Base-by-base conservation (phyloP, 2,113 vertebrate species). In the Eolophus roseicapilla region DNA sequence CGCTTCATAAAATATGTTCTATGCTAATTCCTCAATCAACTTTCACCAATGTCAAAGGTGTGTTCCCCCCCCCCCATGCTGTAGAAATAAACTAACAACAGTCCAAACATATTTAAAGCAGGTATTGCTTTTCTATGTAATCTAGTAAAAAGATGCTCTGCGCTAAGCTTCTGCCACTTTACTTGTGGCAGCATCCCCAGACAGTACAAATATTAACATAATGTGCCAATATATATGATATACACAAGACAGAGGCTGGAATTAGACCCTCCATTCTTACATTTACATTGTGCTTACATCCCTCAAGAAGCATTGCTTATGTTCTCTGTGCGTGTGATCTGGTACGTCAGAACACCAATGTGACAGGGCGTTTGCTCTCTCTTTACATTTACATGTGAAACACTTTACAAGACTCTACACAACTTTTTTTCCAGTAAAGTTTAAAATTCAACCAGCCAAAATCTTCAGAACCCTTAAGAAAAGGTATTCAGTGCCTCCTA, bases 281-380 rank as follows among this genome's bases (percentile, higher is more conserved):
- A 3, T 39, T 62, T 52, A n/a, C 64, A 44, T 28, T 33, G 2
- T 65, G 71, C 24, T 85, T 28, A 24, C 9, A 11, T 16, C 43
- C 11, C 27, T 52, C 63, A 20, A 11, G 4, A 69, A 27, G n/a
- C 13, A 23, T 5, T 57, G 29, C 12, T 80, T 41, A 20, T 31
- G 25, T 70, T 33, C 6, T 25, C 14, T 3, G 16, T 16, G n/a
- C 7, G 0, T 0, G 0, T 11, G 37, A 67, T 19, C 55, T 12
- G 11, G 2, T 39, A 9, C 0, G 1, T 44, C 37, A 82, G 46
- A 82, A 39, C 0, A 3, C 28, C 68, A 80, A 10, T 13, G 4
- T 23, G 37, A 41, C 5, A 20, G 25, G 14, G 20, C 18, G 31
- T 46, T 80, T 11, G 3, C 33, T 43, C 73, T 52, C 43, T 12